Evolutionary conservation across 2,888 invertebrate species (phyloP).

Genomic region (Caenorhabditis angaria): DNA sequence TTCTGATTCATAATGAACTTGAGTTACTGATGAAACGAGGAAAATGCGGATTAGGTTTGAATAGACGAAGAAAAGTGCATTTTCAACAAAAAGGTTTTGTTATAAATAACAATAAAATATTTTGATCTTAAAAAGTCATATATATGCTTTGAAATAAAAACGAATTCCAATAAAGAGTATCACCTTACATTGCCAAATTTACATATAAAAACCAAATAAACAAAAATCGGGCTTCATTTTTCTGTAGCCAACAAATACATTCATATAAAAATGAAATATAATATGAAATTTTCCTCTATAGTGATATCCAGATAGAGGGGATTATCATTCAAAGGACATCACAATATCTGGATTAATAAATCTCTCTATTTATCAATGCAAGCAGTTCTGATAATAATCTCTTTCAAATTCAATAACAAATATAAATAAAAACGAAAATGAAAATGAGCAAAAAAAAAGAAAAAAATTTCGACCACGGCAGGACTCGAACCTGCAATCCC

Average conservation of each 20-base stretch:
- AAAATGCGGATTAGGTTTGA: too few species aligned
- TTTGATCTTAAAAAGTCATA: too few species aligned
- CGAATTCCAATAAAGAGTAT: not conserved
- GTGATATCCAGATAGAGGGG: not conserved
- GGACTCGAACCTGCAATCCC: conserved; percentile 55
- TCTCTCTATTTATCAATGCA: too few species aligned
- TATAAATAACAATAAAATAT: too few species aligned
- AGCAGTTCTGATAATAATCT: too few species aligned
- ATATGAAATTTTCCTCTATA: too few species aligned
- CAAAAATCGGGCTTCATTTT: too few species aligned
- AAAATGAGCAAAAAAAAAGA: conserved; percentile 20
- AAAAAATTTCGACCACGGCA: conserved; percentile 55
- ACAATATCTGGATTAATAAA: not conserved
- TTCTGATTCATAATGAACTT: not conserved
- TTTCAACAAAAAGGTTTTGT: too few species aligned
- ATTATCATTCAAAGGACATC: conserved; percentile 2
- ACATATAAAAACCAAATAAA: conserved; percentile 4
- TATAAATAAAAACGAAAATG: not conserved
- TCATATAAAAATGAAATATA: too few species aligned
- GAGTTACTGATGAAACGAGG: too few species aligned
- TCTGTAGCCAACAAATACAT: too few species aligned
- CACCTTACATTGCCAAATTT: not conserved
- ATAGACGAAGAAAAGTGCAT: too few species aligned
- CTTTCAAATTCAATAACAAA: not conserved
- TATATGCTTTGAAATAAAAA: not conserved